A percentile compares a stretch with the other conserved stretches of the same genome.
phyloP scores from a whole-genome alignment of 2,797 vertebrate genomes.

The Neosilurus hyrtlii region DNA sequence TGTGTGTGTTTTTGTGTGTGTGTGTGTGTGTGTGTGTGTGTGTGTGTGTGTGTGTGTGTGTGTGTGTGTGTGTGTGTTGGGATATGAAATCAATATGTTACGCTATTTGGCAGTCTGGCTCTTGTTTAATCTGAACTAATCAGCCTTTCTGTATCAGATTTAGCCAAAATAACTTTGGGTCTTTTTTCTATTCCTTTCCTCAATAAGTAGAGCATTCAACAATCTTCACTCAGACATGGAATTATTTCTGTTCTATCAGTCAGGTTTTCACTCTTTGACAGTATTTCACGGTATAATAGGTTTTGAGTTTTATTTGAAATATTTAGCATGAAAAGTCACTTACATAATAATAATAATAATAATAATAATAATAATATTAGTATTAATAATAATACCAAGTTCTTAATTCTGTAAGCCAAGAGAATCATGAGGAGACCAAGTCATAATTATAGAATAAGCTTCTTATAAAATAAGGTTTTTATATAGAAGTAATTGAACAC shows the following conservation, averaged over 20 bases:
- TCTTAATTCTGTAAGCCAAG: neutral
- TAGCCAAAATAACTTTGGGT: neutral
- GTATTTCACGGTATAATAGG: neutral
- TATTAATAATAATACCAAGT: neutral
- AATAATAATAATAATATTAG: too few species aligned
- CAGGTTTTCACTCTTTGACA: neutral
- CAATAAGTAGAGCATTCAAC: neutral
- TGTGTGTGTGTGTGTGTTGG: neutral
- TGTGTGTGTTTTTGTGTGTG: too few species aligned
- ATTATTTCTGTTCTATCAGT: neutral
- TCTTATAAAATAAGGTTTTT: neutral
- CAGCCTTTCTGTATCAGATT: neutral
- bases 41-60: neutral
- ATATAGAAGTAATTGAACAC: neutral
- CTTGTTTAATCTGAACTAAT: slow-evolving; percentile 27
- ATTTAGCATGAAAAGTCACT: neutral
- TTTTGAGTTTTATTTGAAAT: neutral
- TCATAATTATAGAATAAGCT: neutral
- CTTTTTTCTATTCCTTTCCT: slow-evolving; percentile 18
- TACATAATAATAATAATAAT: neutral
- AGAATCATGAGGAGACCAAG: neutral
- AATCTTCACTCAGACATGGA: neutral
- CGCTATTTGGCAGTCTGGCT: slow-evolving; percentile 16
- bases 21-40: neutral
- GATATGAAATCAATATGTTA: neutral